Conservation (phyloP, 2,797 vertebrate genomes). For the Vultur gryphus region DNA sequence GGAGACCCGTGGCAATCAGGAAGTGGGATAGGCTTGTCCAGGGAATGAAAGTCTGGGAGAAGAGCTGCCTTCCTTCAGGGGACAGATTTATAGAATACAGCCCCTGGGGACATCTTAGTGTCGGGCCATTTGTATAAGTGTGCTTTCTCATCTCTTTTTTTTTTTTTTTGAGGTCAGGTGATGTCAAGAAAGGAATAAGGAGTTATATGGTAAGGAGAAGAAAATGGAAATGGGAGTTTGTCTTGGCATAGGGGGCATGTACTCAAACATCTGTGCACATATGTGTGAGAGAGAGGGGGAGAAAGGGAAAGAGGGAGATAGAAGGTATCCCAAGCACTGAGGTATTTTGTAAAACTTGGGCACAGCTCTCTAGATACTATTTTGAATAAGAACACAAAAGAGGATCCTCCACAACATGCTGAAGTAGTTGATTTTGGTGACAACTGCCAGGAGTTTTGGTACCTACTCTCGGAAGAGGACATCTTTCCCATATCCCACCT, state of each 20-base stretch:
- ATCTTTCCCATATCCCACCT: background rate
- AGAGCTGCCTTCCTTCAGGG: background rate
- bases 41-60: background rate
- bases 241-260: background rate
- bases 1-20: accelerated
- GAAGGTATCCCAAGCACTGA: background rate
- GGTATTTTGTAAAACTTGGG: background rate
- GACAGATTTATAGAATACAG: background rate
- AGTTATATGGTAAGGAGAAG: background rate
- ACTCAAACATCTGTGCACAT: background rate
- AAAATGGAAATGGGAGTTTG: background rate
- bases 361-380: background rate
- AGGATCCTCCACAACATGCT: background rate
- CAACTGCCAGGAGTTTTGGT: background rate
- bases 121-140: background rate
- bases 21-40: background rate
- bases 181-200: background rate
- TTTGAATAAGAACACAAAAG: background rate
- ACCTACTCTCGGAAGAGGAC: background rate
- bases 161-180: background rate
- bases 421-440: background rate
- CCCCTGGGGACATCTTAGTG: background rate
- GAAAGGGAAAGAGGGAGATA: background rate
- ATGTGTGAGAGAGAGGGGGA: background rate
- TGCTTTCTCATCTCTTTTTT: background rate